Base-by-base conservation (phyloP, 2,888 invertebrate genomes). In the Pammene fasciana region DNA sequence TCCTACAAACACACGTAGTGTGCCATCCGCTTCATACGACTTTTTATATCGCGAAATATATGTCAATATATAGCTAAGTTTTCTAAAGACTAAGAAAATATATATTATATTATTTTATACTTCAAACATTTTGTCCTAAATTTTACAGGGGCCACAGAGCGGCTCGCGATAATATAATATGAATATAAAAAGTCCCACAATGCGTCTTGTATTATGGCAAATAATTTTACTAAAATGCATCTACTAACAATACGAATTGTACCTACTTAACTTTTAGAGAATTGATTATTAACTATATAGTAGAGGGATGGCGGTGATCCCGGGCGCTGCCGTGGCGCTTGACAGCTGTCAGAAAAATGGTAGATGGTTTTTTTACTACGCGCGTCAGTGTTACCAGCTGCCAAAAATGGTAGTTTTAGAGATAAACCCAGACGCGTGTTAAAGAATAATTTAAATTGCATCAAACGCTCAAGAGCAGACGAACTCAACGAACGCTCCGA, bases 181-280 rank as follows among this genome's bases (percentile, higher is more conserved):
- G 45, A 73, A 72, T 71, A 74, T 70, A 74, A 78, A 80, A 78
- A 82, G 82, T 80, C 77, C 61, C 77, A 75, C 78, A 79, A 76
- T 74, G 78, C 78, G 74, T 71, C 71, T 66, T 68, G 70, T 70
- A 70, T 73, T 74, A 83, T 82, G 84, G 84, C 85, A 80, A 81
- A 80, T 75, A 82, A 82, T 82, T 82, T 78, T 77, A 81, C 82
- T 83, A 88, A 82, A 84, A 84, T 76, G 81, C 79, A 52, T 82
- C 82, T 82, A 83, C 77, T 82, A 83, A 78, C 77, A 77, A 68
- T 80, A 86, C 82, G 83, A 88, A 86, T 88, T 89, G 85, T 81
- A 84, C 81, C 90, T 90, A 91, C 86, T 87, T 89, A 87, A 79
- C 68, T 73, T 78, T 86, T 84, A 84, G 78, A 80, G 78, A 78